phyloP scores from a whole-genome alignment of 2,888 invertebrate genomes.

The Tetranychus truncatus region DNA sequence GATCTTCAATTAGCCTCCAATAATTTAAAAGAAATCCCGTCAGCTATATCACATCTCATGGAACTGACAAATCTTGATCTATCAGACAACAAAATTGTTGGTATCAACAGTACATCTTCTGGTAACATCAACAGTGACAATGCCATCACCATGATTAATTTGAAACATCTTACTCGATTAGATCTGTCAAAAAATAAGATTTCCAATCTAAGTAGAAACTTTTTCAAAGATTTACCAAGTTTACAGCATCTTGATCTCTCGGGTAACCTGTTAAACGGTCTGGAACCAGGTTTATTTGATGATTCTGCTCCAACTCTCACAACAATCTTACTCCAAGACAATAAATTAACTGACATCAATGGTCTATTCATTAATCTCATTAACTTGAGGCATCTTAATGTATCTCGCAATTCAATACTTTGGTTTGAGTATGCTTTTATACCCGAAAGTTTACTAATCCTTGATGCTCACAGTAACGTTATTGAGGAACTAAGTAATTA shows the following conservation, averaged over 20 bases:
- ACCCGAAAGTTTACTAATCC: conserved; percentile 61
- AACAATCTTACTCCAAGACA: conserved; percentile 67
- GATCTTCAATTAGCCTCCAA: conserved; percentile 72
- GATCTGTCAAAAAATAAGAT: conserved; percentile 73
- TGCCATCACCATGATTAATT: conserved; percentile 53
- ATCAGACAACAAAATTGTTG: conserved; percentile 51
- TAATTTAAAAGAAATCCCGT: conserved; percentile 55
- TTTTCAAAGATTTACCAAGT: conserved; percentile 54
- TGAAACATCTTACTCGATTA: conserved; percentile 67
- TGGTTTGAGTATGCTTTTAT: conserved; percentile 73
- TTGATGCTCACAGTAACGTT: conserved; percentile 64
- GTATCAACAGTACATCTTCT: not conserved
- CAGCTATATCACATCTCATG: conserved; percentile 64
- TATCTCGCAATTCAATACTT: conserved; percentile 70
- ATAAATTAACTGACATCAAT: conserved; percentile 59
- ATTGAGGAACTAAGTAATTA: conserved; percentile 62
- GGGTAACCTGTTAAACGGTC: conserved; percentile 55
- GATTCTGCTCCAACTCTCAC: conserved; percentile 48
- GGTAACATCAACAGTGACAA: conserved; percentile 32
- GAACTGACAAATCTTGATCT: conserved; percentile 68
- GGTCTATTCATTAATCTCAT: conserved; percentile 65
- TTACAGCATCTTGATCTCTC: conserved; percentile 58
- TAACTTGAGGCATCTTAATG: conserved; percentile 67
- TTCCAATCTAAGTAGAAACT: conserved; percentile 57
- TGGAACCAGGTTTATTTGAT: conserved; percentile 64